Base-by-base conservation (phyloP, 1,140 invertebrate genomes). In the Drosophila ogumai region DNA sequence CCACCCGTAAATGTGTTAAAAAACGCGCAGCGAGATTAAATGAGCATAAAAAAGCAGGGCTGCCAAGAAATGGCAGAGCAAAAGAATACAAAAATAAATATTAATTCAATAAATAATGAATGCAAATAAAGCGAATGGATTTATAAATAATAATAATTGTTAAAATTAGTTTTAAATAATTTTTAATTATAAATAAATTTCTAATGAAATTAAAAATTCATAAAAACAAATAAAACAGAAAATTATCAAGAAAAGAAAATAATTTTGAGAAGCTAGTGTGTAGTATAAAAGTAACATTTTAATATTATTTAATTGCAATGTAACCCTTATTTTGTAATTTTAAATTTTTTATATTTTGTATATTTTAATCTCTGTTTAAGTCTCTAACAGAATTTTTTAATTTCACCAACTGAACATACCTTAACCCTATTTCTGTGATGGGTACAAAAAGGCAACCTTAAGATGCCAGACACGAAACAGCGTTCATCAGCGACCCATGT, bases 1-100 rank as follows among this genome's bases (percentile, higher is more conserved):
- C 4, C 46, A 69, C 66, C 55, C 66, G 78, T 80, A 87, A 88
- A 87, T 88, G 84, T 88, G 84, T 87, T 87, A 87, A 87, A 54
- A 87, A 87, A 87, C 79, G 79, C 84, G 73, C 84, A 77, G 84
- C 76, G 73, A 84, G 84, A 88, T 87, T 88, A 88, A 87, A 88
- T 88, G 84, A 87, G 84, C 84, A 87, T 87, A 87, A 87, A 87
- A 87, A 87, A 82, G 76, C 84, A 82, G 69, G 50, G 61, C 50
- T 60, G 63, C 65, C 32, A 44, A 41, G 41, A 25, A 69, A 17
- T 32, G 64, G 8, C 17, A 38, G 22, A 28, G 41, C 9, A 17
- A 47, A 50, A 64, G 22, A 47, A 25, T 3, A 25, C 3, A 47
- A 25, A 25, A 4, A 25, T 12, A 15, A 13, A 46, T 46, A 47